Evolutionary conservation across 2,888 invertebrate species (phyloP).

Genomic region (Amorpha juglandis): DNA sequence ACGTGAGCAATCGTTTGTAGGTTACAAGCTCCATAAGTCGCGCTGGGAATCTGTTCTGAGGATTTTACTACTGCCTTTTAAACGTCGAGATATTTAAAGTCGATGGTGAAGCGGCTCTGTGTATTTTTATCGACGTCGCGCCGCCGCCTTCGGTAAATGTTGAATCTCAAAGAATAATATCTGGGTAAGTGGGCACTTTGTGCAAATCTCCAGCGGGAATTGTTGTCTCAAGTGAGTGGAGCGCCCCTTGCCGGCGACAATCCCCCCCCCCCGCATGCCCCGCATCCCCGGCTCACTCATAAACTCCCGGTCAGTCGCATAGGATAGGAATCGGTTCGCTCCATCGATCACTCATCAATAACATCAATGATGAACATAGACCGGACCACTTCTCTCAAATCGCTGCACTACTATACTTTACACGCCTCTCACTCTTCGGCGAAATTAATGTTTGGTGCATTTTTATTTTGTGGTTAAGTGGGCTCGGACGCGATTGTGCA

Average conservation of each 20-base stretch:
- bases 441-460: too few species aligned
- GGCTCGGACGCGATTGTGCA: too few species aligned
- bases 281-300: neutral
- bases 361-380: neutral
- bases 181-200: slow-evolving; percentile 41
- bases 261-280: neutral
- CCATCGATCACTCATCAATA: neutral
- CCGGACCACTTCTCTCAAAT: neutral
- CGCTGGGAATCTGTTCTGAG: neutral
- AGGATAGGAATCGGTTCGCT: neutral
- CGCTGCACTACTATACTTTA: neutral
- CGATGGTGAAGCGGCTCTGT: neutral
- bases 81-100: neutral
- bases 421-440: too few species aligned
- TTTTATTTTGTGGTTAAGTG: too few species aligned
- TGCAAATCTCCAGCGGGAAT: slow-evolving; percentile 30
- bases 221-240: slow-evolving; percentile 15
- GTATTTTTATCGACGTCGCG: neutral
- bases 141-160: neutral
- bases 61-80: neutral
- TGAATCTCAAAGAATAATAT: slow-evolving; percentile 40
- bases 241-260: neutral
- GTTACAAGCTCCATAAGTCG: neutral
- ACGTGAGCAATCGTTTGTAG: neutral
- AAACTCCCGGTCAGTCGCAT: neutral